Base-by-base conservation (phyloP, 1,140 invertebrate species). In the Lycorma delicatula region DNA sequence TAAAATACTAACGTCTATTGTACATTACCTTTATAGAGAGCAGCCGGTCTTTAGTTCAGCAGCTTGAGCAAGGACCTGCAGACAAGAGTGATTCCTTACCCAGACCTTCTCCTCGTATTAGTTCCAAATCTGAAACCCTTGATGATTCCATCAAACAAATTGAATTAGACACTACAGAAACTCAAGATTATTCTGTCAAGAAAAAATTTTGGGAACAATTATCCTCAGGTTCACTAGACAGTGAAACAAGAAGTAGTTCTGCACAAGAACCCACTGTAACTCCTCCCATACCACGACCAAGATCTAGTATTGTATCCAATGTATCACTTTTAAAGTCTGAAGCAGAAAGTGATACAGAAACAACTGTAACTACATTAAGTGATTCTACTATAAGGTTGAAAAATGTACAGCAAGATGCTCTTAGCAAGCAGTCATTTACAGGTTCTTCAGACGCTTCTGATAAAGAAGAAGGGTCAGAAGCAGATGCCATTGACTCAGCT, bases 171-270 rank as follows among this genome's bases (percentile, higher is more conserved):
- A 27, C 26, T 18, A 27, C 56, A 36, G 53, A 60, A 46, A 38
- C 27, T 20, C 44, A 61, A 60, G 56, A 60, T 60, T 65, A 63
- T 57, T 54, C 49, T 12, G 69, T 73, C 27, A 73, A 70, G 54
- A 76, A 74, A 59, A 72, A 72, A 60, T 77, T 77, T 62, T 77
- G 76, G 76, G 76, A 77, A 64, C 71, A 70, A 60, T 63, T 70
- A 20, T 62, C 64, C 18, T 49, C 57, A 22, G 49, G 26, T 48
- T 46, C 31, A 25, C 53, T 52, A 41, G 27, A 12, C 18, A 58
- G 56, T 13, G 49, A 25, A 16, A 26, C 5, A 18, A 56, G 48
- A 58, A 29, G 16, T 27, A 18, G 46, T 34, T 38, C 46, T 53
- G 20, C 54, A 55, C 34, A 44, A 22, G 69, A 71, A 63, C 58